A percentile compares a stretch with the other conserved stretches of the same genome.
These are phyloP conservation scores for Condylura cristata DNA, from an alignment of 2,113 vertebrate species.

Conservation along the genomic window DNA sequence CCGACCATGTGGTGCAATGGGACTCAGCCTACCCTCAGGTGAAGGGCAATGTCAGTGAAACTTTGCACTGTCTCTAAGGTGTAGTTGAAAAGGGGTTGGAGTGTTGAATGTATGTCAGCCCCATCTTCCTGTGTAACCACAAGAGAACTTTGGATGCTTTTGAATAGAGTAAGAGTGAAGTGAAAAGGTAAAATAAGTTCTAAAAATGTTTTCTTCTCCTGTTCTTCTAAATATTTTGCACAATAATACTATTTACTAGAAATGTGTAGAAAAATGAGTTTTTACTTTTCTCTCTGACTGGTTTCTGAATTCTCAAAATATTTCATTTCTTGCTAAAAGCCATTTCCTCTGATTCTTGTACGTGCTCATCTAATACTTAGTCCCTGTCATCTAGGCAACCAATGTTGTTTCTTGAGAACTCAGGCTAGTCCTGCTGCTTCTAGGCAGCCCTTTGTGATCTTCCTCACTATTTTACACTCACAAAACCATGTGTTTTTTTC, in stretches of 20 bases:
- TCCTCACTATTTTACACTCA: neutral
- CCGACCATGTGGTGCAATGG: neutral
- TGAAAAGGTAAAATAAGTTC: neutral
- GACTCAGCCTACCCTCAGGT: neutral
- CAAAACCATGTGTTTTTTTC: neutral
- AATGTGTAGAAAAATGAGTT: neutral
- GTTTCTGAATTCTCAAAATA: neutral
- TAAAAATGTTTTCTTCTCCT: neutral
- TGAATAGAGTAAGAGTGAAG: neutral
- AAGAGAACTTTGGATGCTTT: neutral
- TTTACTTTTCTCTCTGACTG: neutral
- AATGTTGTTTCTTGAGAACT: neutral
- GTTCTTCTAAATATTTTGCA: neutral
- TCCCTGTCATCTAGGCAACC: neutral
- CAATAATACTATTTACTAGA: neutral
- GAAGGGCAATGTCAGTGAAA: neutral
- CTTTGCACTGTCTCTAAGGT: neutral
- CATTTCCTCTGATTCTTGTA: neutral
- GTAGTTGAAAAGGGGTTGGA: neutral
- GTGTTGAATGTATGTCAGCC: neutral
- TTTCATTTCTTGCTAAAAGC: neutral
- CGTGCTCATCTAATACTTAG: neutral
- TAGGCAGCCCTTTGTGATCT: neutral
- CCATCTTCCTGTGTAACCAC: neutral
- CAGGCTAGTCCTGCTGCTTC: neutral